Evolutionary conservation across 2,888 invertebrate species (phyloP), one percentile per base, ranked within the genome.

Genomic region (Cremastinae sp.): DNA sequence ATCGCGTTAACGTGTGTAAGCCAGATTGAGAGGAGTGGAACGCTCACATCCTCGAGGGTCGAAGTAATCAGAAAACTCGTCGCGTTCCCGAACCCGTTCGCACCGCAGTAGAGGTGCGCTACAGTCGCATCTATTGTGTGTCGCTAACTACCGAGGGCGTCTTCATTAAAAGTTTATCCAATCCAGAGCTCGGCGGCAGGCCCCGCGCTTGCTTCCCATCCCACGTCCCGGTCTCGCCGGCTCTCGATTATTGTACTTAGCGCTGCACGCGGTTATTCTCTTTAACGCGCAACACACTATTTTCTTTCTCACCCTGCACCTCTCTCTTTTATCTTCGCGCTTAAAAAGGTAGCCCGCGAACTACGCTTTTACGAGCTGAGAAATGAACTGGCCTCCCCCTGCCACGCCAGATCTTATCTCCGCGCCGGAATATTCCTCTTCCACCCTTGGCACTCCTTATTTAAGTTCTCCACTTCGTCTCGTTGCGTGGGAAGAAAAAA

Each of bases 61-160:
- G 66, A 72, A 72, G 72, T 71, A 73, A 76, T 76, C 75, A 58
- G 68, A 68, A 76, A 76, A 76, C 75, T 76, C 75, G 72, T 76
- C 58, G 74, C 74, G 69, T 69, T 74, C 58, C 22, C 64, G 34
- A 64, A 58, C 58, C 62, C 62, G 68, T 74, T 68, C 61, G 47
- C 54, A 49, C 62, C 58, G 43, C 59, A 49, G 18, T 28, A 10
- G 12, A 65, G 43, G 14, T 10, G 3, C 41, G 20, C 71, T 49
- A 49, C 62, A 62, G n/a, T 18, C 58, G 58, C 49, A 58, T 41
- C 74, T 69, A 64, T 74, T 69, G 74, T 74, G 62, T 66, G 68
- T 75, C 72, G 38, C 77, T 74, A 69, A 72, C 72, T 64, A 74
- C 77, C 64, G 56, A 58, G 62, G 49, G 69, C 64, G 65, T 77